Evolutionary conservation across 2,888 invertebrate species (phyloP), one percentile per base, ranked within the genome.

Genomic region (Temnothorax unifasciatus): DNA sequence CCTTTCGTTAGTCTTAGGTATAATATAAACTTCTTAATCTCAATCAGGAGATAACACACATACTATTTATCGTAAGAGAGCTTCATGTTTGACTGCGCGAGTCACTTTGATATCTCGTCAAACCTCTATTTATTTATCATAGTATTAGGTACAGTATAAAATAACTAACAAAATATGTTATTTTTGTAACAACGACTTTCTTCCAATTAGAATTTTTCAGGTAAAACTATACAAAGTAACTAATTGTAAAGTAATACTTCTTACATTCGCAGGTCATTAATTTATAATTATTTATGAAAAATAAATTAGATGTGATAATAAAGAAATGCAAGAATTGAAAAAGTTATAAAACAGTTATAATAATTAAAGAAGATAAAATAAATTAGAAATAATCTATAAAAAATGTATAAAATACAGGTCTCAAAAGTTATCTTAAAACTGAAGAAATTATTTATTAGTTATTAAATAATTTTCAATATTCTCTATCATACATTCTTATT

Each of bases 21-120:
- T 29, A 38, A 38, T 25, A 25, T 6, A 73, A 71, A 73, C 25
- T 57, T 69, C 29, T 50, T 18, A 50, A n/a, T 57, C 38, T 71
- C 11, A 21, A 21, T 68, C 18, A 68, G 1, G 0, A 73, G 41
- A 57, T 57, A 73, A 41, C 57, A 54, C 6, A 34, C 34, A 52
- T 4, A 34, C 6, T 44, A 15, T 8, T 9, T 71, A 25, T 13
- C 4, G 15, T 52, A 38, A 54, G 38, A 15, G 0, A 5, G 38
- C 8, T 71, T 71, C 38, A 21, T 21, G 54, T 71, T 38, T 38
- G 21, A 38, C 21, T 52, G 34, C 9, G 21, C 2, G 2, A 8
- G 29, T 69, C 8, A 54, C 15, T 21, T 21, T 52, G 4, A 52
- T 38, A 52, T 25, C 25, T 41, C 38, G 11, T n/a, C n/a, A 21